Conservation (phyloP, 1,140 invertebrate species). For the Drosophila elegans region DNA sequence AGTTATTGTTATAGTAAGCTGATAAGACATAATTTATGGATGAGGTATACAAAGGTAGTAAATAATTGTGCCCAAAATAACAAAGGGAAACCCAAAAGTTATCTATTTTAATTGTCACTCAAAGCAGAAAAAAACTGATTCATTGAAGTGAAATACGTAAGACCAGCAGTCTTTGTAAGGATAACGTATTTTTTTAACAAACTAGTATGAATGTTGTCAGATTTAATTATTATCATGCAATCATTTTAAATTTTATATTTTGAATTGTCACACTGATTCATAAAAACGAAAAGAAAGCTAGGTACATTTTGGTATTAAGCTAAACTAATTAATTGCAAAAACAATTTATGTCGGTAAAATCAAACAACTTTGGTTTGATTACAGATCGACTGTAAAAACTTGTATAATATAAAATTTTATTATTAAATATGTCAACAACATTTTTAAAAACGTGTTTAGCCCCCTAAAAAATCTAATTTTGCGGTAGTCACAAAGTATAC, state of each 20-base stretch:
- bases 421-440: not conserved
- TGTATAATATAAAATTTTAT: not conserved
- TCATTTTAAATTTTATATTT: no score
- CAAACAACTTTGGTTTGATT: no score
- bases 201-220: not conserved
- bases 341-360: no score
- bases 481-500: not conserved
- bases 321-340: no score
- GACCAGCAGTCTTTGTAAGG: not conserved
- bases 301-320: no score
- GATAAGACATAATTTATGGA: slow-evolving; percentile 26
- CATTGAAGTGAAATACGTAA: slow-evolving; percentile 3
- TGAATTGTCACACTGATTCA: no score
- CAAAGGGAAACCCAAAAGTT: slow-evolving; percentile 15
- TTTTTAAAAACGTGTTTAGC: not conserved
- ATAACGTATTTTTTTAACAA: not conserved
- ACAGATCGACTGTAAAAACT: no score
- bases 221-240: no score
- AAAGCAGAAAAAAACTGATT: slow-evolving; percentile 16
- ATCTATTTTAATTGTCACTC: slow-evolving; percentile 27
- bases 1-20: not conserved
- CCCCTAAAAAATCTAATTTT: slow-evolving; percentile 1
- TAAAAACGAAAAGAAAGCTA: no score
- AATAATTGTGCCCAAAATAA: slow-evolving; percentile 22
- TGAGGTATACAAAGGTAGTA: not conserved